Evolutionary conservation across 2,888 invertebrate species (phyloP).

Genomic region (Leptinotarsa haldemani): DNA sequence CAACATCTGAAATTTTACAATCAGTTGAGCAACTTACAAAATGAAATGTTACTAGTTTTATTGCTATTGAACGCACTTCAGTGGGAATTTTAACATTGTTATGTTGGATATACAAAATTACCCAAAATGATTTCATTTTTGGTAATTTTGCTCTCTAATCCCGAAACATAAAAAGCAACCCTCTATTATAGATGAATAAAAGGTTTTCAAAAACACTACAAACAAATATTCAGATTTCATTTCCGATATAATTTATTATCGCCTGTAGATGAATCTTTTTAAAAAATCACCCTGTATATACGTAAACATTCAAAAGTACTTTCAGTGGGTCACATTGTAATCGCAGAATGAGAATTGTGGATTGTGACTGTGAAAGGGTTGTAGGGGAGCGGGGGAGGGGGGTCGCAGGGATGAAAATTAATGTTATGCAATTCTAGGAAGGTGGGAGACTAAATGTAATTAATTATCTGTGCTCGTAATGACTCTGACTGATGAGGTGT

Average conservation of each 20-base stretch:
- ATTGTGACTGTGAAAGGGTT: slow-evolving; percentile 56
- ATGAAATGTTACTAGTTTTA: too few species aligned
- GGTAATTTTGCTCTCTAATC: too few species aligned
- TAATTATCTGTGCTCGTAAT: slow-evolving; percentile 73
- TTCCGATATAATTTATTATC: too few species aligned
- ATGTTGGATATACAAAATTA: too few species aligned
- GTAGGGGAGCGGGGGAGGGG: slow-evolving; percentile 45
- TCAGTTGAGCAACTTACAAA: too few species aligned
- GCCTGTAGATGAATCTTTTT: too few species aligned
- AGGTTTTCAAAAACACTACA: neutral
- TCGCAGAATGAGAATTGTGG: slow-evolving; percentile 65
- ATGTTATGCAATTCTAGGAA: slow-evolving; percentile 69
- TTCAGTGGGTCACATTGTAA: slow-evolving; percentile 30
- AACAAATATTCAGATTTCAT: neutral
- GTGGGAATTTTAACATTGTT: too few species aligned
- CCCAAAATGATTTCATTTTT: too few species aligned
- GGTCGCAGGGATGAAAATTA: slow-evolving; percentile 60
- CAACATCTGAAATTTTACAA: too few species aligned
- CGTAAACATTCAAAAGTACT: neutral
- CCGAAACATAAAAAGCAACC: too few species aligned
- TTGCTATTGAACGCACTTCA: too few species aligned
- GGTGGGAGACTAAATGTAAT: slow-evolving; percentile 73
- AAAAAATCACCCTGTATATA: neutral
- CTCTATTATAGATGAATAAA: too few species aligned
- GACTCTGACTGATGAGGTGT: slow-evolving; percentile 75